These are phyloP conservation scores for Druon quercuslanigerum DNA, from an alignment of 1,140 invertebrate genomes.

Conservation along the genomic window DNA sequence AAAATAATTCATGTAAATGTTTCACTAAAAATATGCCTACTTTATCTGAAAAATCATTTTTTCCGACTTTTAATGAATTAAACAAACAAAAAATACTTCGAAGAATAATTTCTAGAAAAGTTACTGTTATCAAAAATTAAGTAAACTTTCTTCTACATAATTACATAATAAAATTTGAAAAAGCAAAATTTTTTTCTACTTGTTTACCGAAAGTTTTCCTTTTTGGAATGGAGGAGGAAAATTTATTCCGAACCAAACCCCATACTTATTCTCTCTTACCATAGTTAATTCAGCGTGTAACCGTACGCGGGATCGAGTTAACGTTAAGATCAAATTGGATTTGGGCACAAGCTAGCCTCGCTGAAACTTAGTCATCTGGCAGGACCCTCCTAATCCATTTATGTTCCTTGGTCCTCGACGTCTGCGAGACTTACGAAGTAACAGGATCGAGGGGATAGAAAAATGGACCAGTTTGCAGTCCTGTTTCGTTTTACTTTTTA, in stretches of 20 bases:
- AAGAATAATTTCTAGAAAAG: too few relatives aligned
- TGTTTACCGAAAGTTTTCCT: too few relatives aligned
- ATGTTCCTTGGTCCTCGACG: conserved; percentile 56
- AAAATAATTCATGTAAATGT: too few relatives aligned
- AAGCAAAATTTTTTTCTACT: too few relatives aligned
- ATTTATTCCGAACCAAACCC: not conserved
- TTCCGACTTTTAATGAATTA: too few relatives aligned
- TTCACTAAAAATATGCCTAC: too few relatives aligned
- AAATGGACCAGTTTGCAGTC: not conserved
- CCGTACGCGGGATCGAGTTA: conserved; percentile 67
- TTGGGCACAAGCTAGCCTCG: conserved; percentile 58
- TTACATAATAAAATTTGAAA: too few relatives aligned
- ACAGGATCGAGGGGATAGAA: not conserved
- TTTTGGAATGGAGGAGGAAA: not conserved
- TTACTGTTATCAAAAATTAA: too few relatives aligned
- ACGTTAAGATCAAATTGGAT: conserved; percentile 70
- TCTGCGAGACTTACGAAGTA: conserved; percentile 38
- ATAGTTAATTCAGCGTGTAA: conserved; percentile 67
- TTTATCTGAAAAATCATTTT: too few relatives aligned
- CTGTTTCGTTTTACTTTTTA: not conserved
- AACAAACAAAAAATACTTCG: too few relatives aligned
- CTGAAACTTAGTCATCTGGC: conserved; percentile 68
- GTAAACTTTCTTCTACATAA: too few relatives aligned
- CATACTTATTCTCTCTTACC: conserved; percentile 29
- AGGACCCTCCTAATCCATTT: conserved; percentile 68